phyloP scores from a whole-genome alignment of 2,888 invertebrate genomes.

The Blastobasis adustella region DNA sequence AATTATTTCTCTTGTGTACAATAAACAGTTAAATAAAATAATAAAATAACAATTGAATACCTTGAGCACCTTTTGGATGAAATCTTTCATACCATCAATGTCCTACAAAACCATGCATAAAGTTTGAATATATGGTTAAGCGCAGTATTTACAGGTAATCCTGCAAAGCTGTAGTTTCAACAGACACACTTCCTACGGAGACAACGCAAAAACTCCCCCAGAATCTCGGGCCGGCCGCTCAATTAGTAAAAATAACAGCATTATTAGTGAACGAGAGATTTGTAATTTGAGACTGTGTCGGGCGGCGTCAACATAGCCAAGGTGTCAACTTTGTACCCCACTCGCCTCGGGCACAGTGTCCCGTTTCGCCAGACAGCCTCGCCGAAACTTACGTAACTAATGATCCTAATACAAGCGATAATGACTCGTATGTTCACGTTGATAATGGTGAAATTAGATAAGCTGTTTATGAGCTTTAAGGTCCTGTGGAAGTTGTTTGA shows the following conservation, averaged over 20 bases:
- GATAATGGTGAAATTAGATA: constrained; percentile 6
- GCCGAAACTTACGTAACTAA: constrained; percentile 6
- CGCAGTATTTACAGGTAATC: too few relatives aligned
- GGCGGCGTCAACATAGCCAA: constrained; percentile 11
- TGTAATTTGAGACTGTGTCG: constrained; percentile 24
- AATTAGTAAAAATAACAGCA: constrained; percentile 27
- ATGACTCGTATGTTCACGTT: constrained; percentile 1
- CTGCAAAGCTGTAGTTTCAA: too few relatives aligned
- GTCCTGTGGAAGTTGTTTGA: constrained; percentile 1
- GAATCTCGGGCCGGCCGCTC: constrained; percentile 1
- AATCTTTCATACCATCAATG: too few relatives aligned
- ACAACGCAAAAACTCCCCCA: too few relatives aligned
- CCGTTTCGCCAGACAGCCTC: constrained; percentile 11
- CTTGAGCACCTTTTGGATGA: too few relatives aligned
- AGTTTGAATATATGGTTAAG: too few relatives aligned
- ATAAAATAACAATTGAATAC: too few relatives aligned
- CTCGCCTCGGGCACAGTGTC: constrained; percentile 17
- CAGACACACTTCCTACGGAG: too few relatives aligned
- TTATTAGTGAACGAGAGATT: constrained; percentile 15
- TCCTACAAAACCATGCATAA: too few relatives aligned
- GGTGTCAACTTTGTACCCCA: constrained; percentile 19
- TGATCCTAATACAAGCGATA: constrained; percentile 3
- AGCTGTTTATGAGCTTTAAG: constrained; percentile 1
- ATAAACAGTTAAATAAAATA: too few relatives aligned
- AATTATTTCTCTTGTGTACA: too few relatives aligned